Percentiles rank a stretch among this genome's conserved stretches.
These are phyloP conservation scores for Alitta virens DNA, from an alignment of 2,888 invertebrate genomes.

Conservation along the genomic window DNA sequence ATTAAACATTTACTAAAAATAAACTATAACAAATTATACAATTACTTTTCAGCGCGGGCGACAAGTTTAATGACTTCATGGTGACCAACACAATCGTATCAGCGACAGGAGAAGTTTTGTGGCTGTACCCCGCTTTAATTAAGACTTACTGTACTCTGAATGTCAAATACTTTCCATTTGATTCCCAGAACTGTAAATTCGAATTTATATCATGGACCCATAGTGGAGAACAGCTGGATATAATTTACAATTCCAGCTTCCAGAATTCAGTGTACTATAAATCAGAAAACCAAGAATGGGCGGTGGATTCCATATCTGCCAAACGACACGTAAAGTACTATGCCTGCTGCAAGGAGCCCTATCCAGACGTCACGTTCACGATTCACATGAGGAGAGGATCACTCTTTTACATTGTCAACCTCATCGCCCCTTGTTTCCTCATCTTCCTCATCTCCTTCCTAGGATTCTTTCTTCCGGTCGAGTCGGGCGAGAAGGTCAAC, in stretches of 20 bases:
- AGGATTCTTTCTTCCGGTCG: conserved; percentile 39
- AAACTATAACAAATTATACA: too few relatives aligned
- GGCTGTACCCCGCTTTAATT: conserved; percentile 60
- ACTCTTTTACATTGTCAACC: conserved; percentile 39
- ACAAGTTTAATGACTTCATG: conserved; percentile 38
- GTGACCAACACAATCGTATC: conserved; percentile 60
- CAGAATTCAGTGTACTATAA: conserved; percentile 62
- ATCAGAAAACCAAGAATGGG: conserved; percentile 79
- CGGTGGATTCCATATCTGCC: conserved; percentile 32
- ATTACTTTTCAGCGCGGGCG: conserved; percentile 32
- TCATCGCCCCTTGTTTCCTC: conserved; percentile 38
- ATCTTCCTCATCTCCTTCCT: conserved; percentile 39
- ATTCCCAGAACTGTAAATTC: conserved; percentile 59
- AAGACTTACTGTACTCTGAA: conserved; percentile 59
- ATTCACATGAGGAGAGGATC: conserved; percentile 36
- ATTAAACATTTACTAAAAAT: too few relatives aligned
- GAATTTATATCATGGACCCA: conserved; percentile 61
- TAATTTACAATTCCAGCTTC: conserved; percentile 30
- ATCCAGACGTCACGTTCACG: conserved; percentile 40
- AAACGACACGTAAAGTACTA: conserved; percentile 31
- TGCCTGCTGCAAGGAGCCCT: conserved; percentile 37
- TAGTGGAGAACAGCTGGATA: conserved; percentile 54
- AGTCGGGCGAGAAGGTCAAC: conserved; percentile 38
- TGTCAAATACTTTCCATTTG: conserved; percentile 61
- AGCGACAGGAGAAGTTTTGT: conserved; percentile 59